Conservation (phyloP, 2,113 vertebrate genomes). For the Cygnus atratus region DNA sequence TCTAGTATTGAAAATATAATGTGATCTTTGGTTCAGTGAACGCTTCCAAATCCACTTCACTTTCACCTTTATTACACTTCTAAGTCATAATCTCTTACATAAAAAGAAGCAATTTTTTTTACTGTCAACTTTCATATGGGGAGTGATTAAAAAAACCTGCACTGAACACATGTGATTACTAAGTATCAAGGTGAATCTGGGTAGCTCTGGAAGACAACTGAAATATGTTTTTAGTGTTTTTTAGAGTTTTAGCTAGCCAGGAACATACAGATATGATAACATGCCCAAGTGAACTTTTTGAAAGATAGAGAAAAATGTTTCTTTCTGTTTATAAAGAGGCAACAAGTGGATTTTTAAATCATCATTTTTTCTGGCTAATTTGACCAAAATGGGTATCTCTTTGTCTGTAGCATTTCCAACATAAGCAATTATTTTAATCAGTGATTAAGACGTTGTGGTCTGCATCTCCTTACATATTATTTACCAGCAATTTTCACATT, state of each 20-base stretch:
- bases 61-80: constrained; percentile 1
- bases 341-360: background rate
- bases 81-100: background rate
- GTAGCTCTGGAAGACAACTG: background rate
- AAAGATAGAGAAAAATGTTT: background rate
- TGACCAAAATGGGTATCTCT: background rate
- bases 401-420: background rate
- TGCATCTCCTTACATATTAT: background rate
- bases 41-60: background rate
- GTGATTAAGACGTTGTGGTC: background rate
- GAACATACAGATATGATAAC: background rate
- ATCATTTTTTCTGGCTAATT: background rate
- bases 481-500: constrained; percentile 27
- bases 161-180: background rate
- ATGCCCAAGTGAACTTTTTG: background rate
- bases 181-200: background rate
- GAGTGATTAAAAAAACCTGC: background rate
- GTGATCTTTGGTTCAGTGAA: background rate
- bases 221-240: background rate
- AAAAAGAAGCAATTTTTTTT: background rate
- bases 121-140: background rate
- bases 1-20: background rate
- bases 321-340: background rate
- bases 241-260: background rate
- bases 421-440: background rate